Percentiles rank a stretch among this genome's conserved stretches.
phyloP scores from a whole-genome alignment of 2,797 vertebrate genomes.

The Mormyrops boulengeri region DNA sequence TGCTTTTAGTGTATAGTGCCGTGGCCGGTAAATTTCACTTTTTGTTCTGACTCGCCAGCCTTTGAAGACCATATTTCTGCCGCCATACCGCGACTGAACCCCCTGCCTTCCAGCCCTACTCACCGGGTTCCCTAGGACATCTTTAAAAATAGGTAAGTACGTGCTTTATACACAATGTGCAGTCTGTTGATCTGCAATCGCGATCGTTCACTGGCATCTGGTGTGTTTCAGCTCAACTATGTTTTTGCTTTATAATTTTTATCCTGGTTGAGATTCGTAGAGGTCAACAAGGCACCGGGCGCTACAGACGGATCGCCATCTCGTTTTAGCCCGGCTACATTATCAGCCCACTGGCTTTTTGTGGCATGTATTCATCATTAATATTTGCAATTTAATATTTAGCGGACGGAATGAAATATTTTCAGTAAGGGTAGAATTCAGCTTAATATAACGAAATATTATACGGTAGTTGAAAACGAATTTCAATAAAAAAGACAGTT shows the following conservation, averaged over 20 bases:
- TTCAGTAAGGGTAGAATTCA: background rate
- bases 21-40: constrained; percentile 5
- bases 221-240: background rate
- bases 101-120: constrained; percentile 6
- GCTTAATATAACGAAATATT: background rate
- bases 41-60: constrained; percentile 29
- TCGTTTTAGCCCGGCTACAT: background rate
- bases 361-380: background rate
- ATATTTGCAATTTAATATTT: background rate
- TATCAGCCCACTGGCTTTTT: background rate
- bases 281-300: constrained; percentile 22
- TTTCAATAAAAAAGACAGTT: background rate
- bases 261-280: constrained; percentile 8
- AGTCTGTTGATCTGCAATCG: background rate
- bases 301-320: background rate
- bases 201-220: background rate
- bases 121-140: constrained; percentile 7
- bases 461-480: background rate
- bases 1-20: background rate
- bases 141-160: constrained; percentile 8
- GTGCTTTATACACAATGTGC: background rate
- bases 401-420: background rate
- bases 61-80: constrained; percentile 38
- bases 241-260: background rate
- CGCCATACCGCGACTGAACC: constrained; percentile 41